A percentile compares a stretch with the other conserved stretches of the same genome.
Conservation (phyloP, 2,888 invertebrate species). For the Dyspetes luteomarginatus region DNA sequence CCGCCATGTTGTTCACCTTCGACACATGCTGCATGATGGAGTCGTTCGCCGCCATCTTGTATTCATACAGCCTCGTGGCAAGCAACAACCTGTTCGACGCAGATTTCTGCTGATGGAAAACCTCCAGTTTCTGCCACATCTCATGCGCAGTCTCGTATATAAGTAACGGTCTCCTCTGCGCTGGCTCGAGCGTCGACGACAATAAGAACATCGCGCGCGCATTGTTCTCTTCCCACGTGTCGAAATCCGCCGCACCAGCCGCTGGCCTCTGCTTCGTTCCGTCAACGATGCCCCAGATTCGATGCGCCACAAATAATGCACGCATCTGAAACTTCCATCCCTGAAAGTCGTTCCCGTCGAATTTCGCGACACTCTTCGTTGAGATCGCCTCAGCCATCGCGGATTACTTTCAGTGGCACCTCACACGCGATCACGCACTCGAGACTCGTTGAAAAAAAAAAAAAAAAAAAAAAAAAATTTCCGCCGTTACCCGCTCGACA, state of each 20-base stretch:
- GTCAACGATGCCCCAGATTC: conserved; percentile 4
- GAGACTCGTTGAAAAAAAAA: too few relatives aligned
- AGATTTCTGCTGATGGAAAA: not conserved
- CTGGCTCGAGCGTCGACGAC: conserved; percentile 34
- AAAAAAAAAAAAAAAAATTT: too few relatives aligned
- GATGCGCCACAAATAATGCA: conserved; percentile 29
- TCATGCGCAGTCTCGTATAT: conserved; percentile 53
- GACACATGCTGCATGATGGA: conserved; percentile 33
- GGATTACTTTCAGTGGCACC: not conserved
- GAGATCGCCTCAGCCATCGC: conserved; percentile 57
- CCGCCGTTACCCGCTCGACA: too few relatives aligned
- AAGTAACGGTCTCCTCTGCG: conserved; percentile 36
- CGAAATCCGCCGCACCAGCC: not conserved
- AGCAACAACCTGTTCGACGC: conserved; percentile 45
- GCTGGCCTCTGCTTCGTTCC: conserved; percentile 14
- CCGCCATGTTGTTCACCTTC: conserved; percentile 48
- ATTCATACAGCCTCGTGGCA: conserved; percentile 40
- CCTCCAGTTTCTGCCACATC: conserved; percentile 41
- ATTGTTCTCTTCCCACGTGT: conserved; percentile 20
- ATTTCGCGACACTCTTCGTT: conserved; percentile 84
- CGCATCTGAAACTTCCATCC: conserved; percentile 61
- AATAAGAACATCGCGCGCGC: conserved; percentile 6
- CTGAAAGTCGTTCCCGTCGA: conserved; percentile 61
- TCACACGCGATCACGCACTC: not conserved
- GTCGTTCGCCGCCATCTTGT: conserved; percentile 36